Evolutionary conservation across 2,113 vertebrate species (phyloP).

Genomic region (Halcyon senegalensis): DNA sequence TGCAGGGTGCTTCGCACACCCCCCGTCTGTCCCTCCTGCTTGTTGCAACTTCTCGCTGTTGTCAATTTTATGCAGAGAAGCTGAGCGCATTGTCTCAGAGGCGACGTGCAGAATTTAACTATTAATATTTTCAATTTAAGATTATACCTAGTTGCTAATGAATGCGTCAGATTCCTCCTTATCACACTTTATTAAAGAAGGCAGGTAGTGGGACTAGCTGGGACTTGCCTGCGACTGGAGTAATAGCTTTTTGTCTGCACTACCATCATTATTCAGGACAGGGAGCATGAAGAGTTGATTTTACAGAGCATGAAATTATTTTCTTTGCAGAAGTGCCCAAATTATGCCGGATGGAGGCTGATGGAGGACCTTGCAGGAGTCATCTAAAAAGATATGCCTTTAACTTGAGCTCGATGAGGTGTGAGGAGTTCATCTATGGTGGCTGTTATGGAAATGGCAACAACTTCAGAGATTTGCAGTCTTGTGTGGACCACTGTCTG

Average conservation of each 20-base stretch:
- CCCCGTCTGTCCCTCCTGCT: no score
- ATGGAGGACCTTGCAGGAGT: conserved; percentile 75
- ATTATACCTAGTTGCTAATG: background rate
- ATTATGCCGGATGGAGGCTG: conserved; percentile 81
- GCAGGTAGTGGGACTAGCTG: background rate
- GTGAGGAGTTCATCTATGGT: conserved; percentile 82
- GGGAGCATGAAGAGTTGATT: background rate
- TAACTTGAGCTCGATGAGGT: conserved; percentile 88
- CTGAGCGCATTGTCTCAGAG: background rate
- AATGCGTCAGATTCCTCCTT: background rate
- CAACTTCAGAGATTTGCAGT: conserved; percentile 75
- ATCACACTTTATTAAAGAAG: background rate
- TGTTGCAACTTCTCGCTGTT: background rate
- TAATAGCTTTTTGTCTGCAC: accelerated
- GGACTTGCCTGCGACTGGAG: accelerated
- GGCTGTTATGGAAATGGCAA: conserved; percentile 83
- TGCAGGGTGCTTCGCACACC: background rate
- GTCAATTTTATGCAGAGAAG: background rate
- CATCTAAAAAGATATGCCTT: conserved; percentile 80
- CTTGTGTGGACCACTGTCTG: conserved; percentile 84
- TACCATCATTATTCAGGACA: accelerated
- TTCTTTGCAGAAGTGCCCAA: conserved; percentile 83
- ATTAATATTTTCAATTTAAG: background rate
- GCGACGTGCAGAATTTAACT: accelerated
- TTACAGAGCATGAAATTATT: background rate